These are phyloP conservation scores for Willowsia nigromaculata DNA, from an alignment of 2,888 invertebrate species.

Conservation along the genomic window DNA sequence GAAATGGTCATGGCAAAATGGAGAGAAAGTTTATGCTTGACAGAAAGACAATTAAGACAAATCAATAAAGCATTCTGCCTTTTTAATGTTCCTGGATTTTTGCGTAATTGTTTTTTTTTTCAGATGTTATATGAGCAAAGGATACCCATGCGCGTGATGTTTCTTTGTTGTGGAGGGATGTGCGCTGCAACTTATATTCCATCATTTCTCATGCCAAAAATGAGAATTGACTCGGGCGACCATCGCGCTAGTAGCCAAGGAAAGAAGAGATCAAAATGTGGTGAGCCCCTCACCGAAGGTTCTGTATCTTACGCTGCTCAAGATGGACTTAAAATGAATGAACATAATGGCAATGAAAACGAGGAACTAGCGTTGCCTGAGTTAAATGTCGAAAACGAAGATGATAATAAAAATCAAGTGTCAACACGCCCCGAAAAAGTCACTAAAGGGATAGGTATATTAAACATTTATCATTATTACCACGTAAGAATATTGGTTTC, in stretches of 20 bases:
- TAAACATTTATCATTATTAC: too few species aligned
- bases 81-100: neutral
- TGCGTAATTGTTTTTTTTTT: neutral
- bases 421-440: neutral
- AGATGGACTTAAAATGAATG: neutral
- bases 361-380: neutral
- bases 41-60: too few species aligned
- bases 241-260: neutral
- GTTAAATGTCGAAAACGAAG: neutral
- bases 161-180: slow-evolving; percentile 53
- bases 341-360: neutral
- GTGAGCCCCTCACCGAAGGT: neutral
- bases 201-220: slow-evolving; percentile 75
- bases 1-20: too few species aligned
- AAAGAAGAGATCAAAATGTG: neutral
- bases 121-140: slow-evolving; percentile 72
- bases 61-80: too few species aligned
- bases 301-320: neutral
- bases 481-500: too few species aligned
- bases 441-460: too few species aligned
- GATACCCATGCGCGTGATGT: slow-evolving; percentile 62
- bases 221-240: slow-evolving; percentile 45
- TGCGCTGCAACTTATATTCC: slow-evolving; percentile 72
- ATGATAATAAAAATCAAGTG: neutral
- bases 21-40: too few species aligned